Evolutionary conservation across 2,113 vertebrate genomes (phyloP).

Genomic region (Opisthocomus hoazin): DNA sequence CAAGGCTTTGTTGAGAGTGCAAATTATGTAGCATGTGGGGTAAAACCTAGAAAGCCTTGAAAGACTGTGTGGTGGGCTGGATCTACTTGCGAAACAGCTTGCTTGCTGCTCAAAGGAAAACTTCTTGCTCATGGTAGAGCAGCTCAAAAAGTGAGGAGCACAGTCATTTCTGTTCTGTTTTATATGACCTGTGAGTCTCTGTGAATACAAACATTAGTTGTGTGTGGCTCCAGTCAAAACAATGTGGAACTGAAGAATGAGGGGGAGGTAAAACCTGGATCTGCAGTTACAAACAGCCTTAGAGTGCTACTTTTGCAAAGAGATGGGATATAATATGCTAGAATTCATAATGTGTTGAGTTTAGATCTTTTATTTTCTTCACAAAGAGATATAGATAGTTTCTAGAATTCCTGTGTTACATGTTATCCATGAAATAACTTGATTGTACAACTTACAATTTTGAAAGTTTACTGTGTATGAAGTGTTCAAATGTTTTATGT

Average conservation of each 20-base stretch:
- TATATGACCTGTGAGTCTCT: neutral
- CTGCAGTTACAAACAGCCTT: neutral
- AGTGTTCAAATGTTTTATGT: neutral
- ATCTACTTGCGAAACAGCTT: neutral
- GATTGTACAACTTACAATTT: neutral
- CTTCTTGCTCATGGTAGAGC: neutral
- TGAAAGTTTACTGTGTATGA: neutral
- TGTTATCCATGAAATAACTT: neutral
- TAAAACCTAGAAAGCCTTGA: neutral
- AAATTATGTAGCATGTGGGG: neutral
- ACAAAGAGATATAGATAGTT: neutral
- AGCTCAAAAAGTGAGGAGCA: neutral
- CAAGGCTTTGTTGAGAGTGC: rapidly evolving
- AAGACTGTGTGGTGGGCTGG: neutral
- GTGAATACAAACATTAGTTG: neutral
- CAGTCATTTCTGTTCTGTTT: neutral
- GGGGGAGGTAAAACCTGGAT: neutral
- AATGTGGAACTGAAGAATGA: neutral
- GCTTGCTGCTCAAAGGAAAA: neutral
- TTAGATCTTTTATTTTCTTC: neutral
- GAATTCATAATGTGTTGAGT: neutral
- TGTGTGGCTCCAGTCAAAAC: neutral
- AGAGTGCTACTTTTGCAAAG: neutral
- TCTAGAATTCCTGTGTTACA: neutral
- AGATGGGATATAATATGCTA: neutral